Conservation (phyloP, 1,140 invertebrate genomes). For the Drosophila pseudoananassae region DNA sequence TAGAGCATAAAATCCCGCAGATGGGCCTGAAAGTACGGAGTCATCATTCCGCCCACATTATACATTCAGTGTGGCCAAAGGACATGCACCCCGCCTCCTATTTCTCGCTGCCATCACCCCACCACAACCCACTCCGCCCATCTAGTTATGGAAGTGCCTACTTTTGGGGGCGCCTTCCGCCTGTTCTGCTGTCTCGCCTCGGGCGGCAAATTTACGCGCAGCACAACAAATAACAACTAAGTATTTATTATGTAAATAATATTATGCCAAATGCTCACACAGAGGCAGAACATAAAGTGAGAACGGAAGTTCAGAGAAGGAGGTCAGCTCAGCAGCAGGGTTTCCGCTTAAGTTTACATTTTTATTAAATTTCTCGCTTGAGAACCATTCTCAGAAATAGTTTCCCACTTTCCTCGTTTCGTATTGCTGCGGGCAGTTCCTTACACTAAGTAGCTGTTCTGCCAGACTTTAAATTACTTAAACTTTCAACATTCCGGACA, state of each 20-base stretch:
- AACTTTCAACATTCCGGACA: constrained; percentile 32
- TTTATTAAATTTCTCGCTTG: constrained; percentile 53
- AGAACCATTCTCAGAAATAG: constrained; percentile 50
- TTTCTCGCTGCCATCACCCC: not conserved
- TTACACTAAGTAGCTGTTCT: constrained; percentile 29
- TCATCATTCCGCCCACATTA: constrained; percentile 38
- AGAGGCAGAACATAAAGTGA: constrained; percentile 10
- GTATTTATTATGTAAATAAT: constrained; percentile 81
- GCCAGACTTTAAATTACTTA: constrained; percentile 52
- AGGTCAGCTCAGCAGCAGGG: constrained; percentile 7
- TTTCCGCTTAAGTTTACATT: constrained; percentile 41
- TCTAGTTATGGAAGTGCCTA: constrained; percentile 14
- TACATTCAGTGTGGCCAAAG: constrained; percentile 20
- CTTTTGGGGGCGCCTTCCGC: constrained; percentile 17
- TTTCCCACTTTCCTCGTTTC: constrained; percentile 30
- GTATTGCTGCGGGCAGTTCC: constrained; percentile 31
- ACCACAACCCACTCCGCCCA: not conserved
- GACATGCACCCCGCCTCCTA: constrained; percentile 1
- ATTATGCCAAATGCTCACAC: constrained; percentile 61
- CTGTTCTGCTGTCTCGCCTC: constrained; percentile 40
- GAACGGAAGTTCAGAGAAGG: not conserved
- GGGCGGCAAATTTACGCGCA: constrained; percentile 63
- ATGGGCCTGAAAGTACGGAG: constrained; percentile 54
- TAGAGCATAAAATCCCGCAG: constrained; percentile 58
- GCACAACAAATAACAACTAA: constrained; percentile 74